These are phyloP conservation scores for Irena cyanogastra DNA, from an alignment of 2,113 vertebrate species.

Conservation along the genomic window DNA sequence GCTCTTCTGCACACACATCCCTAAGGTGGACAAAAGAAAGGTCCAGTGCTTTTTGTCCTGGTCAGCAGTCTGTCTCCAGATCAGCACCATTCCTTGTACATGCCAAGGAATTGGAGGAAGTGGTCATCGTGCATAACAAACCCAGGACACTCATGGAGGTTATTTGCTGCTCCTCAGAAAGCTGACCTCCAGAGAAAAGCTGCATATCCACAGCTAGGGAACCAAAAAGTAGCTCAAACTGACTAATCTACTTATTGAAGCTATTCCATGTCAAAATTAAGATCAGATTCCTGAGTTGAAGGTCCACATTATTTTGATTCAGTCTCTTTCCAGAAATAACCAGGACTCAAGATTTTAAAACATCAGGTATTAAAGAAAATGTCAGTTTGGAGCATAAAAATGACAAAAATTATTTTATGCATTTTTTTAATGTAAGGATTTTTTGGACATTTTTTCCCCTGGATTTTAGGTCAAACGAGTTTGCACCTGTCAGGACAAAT, in stretches of 20 bases:
- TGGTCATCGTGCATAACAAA: accelerated
- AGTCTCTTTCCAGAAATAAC: neutral
- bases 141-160: neutral
- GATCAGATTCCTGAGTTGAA: neutral
- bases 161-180: neutral
- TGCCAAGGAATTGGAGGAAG: neutral
- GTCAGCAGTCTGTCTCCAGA: neutral
- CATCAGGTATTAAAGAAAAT: neutral
- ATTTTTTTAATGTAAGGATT: neutral
- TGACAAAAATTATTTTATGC: neutral
- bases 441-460: accelerated
- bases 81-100: neutral
- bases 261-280: neutral
- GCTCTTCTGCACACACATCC: accelerated
- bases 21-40: neutral
- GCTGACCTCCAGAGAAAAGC: neutral
- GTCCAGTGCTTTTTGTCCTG: neutral
- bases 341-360: neutral
- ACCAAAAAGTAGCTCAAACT: neutral
- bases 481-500: neutral
- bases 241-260: neutral
- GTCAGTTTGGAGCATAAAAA: neutral
- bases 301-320: neutral
- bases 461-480: neutral
- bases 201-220: neutral